Conservation (phyloP, 2,888 invertebrate genomes). For the Oligia strigilis region DNA sequence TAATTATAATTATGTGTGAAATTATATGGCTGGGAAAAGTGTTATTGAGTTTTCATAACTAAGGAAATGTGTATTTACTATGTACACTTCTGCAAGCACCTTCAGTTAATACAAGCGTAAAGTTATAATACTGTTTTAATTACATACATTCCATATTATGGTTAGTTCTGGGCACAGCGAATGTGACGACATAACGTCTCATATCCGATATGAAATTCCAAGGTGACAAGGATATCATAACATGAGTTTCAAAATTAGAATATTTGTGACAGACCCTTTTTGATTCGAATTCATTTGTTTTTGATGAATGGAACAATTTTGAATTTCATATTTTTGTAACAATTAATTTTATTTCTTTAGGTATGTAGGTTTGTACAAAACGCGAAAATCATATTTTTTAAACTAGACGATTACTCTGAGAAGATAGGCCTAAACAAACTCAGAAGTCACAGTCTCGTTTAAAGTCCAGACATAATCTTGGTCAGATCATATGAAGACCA, state of each 20-base stretch:
- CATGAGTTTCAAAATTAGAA: slow-evolving; percentile 8
- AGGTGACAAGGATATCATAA: slow-evolving; percentile 18
- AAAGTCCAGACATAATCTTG: no score
- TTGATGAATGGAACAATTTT: background rate
- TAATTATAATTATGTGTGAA: background rate
- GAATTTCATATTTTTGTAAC: background rate
- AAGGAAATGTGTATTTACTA: background rate
- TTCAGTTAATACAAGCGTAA: background rate
- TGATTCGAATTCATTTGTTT: background rate
- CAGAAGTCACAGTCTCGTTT: no score
- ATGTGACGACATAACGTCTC: slow-evolving; percentile 33
- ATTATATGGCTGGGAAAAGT: background rate
- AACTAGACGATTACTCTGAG: no score
- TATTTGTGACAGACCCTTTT: background rate
- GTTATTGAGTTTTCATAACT: background rate
- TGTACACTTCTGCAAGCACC: background rate
- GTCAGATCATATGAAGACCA: no score
- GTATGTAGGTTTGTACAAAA: no score
- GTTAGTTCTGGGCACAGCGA: slow-evolving; percentile 9
- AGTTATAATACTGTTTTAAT: slow-evolving; percentile 37
- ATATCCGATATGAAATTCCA: slow-evolving; percentile 48
- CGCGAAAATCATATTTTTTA: no score
- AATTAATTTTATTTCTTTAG: no score
- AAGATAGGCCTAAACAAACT: no score
- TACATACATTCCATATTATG: slow-evolving; percentile 22